These are phyloP conservation scores for Polietes domitor DNA, from an alignment of 2,888 invertebrate genomes.

Conservation along the genomic window DNA sequence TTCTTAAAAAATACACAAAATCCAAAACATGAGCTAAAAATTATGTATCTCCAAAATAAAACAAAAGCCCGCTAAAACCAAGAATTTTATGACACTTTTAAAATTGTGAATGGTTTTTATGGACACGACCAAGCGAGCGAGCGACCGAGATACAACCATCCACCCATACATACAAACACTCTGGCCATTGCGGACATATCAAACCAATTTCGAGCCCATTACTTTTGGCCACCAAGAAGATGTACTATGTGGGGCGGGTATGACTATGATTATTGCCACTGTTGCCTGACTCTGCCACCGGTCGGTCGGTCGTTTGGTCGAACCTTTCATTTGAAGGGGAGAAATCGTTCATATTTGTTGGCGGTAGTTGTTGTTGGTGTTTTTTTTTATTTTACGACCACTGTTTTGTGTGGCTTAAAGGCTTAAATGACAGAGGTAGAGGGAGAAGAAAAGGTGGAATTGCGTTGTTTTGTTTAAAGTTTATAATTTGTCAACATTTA, in stretches of 20 bases:
- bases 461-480: conserved; percentile 47
- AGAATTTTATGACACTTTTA: conserved; percentile 30
- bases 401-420: conserved; percentile 50
- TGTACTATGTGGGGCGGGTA: conserved; percentile 10
- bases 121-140: background rate
- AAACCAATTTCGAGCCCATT: conserved; percentile 1
- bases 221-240: background rate
- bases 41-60: background rate
- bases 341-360: conserved; percentile 49
- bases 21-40: conserved; percentile 17
- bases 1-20: background rate
- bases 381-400: conserved; percentile 1
- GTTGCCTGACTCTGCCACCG: background rate
- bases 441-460: background rate
- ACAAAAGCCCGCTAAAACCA: background rate
- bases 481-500: conserved; percentile 61
- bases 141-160: background rate
- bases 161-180: background rate
- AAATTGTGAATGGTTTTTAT: conserved; percentile 30
- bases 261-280: background rate
- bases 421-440: conserved; percentile 23
- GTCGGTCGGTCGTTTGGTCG: background rate
- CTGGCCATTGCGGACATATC: background rate
- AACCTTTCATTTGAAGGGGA: background rate
- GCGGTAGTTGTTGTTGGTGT: background rate